Evolutionary conservation across 2,797 vertebrate species (phyloP).

Genomic region (Oreochromis grahami): DNA sequence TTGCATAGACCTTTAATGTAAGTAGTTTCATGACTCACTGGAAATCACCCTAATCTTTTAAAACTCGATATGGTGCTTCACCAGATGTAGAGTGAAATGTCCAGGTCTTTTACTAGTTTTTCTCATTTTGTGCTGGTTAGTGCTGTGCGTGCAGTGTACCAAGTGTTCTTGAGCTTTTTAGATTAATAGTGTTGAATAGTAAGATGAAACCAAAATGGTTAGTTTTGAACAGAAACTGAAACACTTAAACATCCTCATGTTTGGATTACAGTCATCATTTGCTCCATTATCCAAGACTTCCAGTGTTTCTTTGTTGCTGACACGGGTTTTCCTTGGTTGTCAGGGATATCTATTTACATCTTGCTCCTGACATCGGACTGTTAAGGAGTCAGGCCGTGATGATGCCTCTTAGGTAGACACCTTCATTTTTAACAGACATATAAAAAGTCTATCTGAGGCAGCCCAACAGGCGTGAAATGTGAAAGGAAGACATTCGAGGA

Average conservation of each 20-base stretch:
- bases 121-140: not conserved
- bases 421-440: slow-evolving; percentile 62
- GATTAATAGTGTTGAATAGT: not conserved
- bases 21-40: not conserved
- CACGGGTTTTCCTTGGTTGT: not conserved
- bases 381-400: slow-evolving; percentile 16
- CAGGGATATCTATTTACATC: not conserved
- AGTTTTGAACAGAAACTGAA: not conserved
- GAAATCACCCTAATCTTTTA: not conserved
- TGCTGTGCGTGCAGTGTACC: not conserved
- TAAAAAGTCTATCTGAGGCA: slow-evolving; percentile 55
- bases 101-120: not conserved
- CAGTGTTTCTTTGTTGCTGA: not conserved
- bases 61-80: not conserved
- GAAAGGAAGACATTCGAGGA: slow-evolving; percentile 56
- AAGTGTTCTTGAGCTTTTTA: not conserved
- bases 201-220: not conserved
- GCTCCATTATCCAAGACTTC: not conserved
- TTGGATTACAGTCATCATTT: not conserved
- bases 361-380: not conserved
- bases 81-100: not conserved
- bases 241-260: not conserved
- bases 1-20: not conserved
- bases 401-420: slow-evolving; percentile 33
- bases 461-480: slow-evolving; percentile 67